These are phyloP conservation scores for Notolabrus celidotus DNA, from an alignment of 2,797 vertebrate species.

Conservation along the genomic window DNA sequence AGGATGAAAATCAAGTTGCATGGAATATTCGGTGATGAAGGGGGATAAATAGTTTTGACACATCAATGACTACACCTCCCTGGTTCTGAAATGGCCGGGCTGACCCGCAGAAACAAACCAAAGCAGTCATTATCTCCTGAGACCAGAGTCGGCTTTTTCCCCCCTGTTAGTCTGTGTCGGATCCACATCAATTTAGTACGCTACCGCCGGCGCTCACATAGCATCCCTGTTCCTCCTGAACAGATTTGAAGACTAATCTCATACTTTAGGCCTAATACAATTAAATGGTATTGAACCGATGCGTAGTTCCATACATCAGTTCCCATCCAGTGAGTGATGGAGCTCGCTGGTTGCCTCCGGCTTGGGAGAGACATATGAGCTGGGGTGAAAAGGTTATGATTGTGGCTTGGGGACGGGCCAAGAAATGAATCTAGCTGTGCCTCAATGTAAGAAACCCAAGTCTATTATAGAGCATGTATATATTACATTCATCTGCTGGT, in stretches of 20 bases:
- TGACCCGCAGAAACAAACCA: constrained; percentile 70
- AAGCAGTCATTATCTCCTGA: constrained; percentile 74
- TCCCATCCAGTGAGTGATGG: constrained; percentile 56
- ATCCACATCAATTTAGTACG: constrained; percentile 74
- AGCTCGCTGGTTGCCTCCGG: constrained; percentile 39
- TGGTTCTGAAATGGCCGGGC: constrained; percentile 32
- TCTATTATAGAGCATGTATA: constrained; percentile 24
- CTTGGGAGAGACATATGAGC: constrained; percentile 54
- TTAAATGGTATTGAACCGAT: constrained; percentile 79
- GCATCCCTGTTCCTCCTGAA: constrained; percentile 66
- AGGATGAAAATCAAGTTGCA: constrained; percentile 58
- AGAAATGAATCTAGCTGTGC: constrained; percentile 40
- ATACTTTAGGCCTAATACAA: constrained; percentile 80
- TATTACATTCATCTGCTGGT: constrained; percentile 22
- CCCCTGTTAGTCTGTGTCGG: constrained; percentile 40
- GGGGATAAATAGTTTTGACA: constrained; percentile 60
- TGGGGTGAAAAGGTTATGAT: constrained; percentile 67
- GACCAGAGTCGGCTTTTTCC: constrained; percentile 58
- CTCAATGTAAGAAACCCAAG: constrained; percentile 12
- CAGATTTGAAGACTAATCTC: constrained; percentile 80
- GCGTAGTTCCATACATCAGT: constrained; percentile 71
- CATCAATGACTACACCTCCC: constrained; percentile 60
- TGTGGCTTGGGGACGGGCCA: constrained; percentile 49
- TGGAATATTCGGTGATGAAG: constrained; percentile 59
- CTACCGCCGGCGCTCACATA: constrained; percentile 54